A percentile compares a stretch with the other conserved stretches of the same genome.
Conservation (phyloP, 2,888 invertebrate species). For the Chydorus sphaericus region DNA sequence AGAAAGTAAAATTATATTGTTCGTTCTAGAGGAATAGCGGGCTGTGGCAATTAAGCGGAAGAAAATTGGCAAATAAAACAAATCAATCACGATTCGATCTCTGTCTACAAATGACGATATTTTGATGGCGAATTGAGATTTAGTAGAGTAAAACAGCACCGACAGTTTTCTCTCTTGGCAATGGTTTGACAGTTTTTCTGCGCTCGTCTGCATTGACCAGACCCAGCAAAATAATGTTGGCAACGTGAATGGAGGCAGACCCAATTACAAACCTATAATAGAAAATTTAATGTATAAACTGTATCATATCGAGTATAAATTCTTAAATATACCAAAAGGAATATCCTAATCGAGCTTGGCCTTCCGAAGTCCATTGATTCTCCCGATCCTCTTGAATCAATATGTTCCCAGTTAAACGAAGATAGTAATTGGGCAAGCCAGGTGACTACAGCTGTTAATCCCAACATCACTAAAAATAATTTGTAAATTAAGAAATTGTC, state of each 20-base stretch:
- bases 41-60: too few relatives aligned
- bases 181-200: constrained; percentile 46
- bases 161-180: constrained; percentile 59
- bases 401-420: constrained; percentile 65
- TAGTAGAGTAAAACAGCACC: constrained; percentile 74
- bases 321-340: constrained; percentile 59
- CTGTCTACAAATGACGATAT: too few relatives aligned
- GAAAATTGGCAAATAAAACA: too few relatives aligned
- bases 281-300: neutral
- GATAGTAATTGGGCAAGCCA: constrained; percentile 74
- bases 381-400: constrained; percentile 61
- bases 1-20: too few relatives aligned
- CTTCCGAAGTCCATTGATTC: constrained; percentile 68
- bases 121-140: too few relatives aligned
- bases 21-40: too few relatives aligned
- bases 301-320: neutral
- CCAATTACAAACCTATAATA: constrained; percentile 51
- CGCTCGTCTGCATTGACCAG: constrained; percentile 55
- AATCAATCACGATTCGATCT: too few relatives aligned
- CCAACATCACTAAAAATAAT: constrained; percentile 49
- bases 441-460: constrained; percentile 55
- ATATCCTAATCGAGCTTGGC: constrained; percentile 63
- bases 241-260: constrained; percentile 48
- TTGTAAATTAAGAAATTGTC: neutral
- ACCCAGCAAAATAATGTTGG: constrained; percentile 56